Percentiles rank a stretch among this genome's conserved stretches.
These are phyloP conservation scores for Loris lydekkerianus DNA, from an alignment of 2,797 vertebrate genomes.

Conservation along the genomic window DNA sequence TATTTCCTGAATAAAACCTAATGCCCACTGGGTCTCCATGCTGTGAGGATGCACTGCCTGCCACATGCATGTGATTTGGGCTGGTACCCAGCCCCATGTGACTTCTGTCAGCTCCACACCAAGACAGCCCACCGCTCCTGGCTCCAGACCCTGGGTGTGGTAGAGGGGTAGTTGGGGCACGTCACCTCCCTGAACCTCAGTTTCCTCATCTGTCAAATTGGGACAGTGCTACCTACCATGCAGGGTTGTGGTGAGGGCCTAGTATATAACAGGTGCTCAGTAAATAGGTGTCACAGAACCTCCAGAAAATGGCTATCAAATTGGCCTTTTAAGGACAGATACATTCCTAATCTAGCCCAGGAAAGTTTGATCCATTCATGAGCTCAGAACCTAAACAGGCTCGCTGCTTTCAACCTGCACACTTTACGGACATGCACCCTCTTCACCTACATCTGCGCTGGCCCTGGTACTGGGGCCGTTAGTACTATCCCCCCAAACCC, in stretches of 20 bases:
- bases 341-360: too few relatives aligned
- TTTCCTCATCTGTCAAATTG: slow-evolving; percentile 15
- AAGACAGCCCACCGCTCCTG: background rate
- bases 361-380: background rate
- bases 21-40: background rate
- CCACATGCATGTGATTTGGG: accelerated
- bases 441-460: background rate
- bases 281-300: background rate
- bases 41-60: background rate
- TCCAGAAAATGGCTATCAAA: background rate
- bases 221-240: background rate
- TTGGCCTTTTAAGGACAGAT: background rate
- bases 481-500: background rate
- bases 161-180: background rate
- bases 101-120: background rate
- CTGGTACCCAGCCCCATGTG: background rate
- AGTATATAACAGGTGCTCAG: background rate
- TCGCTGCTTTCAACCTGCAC: background rate
- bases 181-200: background rate
- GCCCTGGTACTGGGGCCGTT: background rate
- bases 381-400: background rate
- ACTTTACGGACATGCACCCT: background rate
- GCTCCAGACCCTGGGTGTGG: background rate
- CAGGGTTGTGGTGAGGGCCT: background rate
- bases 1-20: background rate